Conservation (phyloP, 23 tunicate species). For the Diplosoma virens region DNA sequence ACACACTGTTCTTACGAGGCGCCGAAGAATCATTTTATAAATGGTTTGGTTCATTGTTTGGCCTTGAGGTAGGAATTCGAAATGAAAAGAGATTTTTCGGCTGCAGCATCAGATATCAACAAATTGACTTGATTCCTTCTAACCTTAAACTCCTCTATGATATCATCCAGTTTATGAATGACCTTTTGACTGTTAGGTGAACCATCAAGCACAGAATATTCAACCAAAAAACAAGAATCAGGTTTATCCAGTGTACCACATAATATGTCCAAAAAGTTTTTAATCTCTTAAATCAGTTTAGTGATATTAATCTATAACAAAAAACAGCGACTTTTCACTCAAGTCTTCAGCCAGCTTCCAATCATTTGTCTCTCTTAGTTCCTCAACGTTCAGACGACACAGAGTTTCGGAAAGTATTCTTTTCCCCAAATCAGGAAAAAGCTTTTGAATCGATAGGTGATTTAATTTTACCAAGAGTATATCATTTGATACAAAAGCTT, state of each 20-base stretch:
- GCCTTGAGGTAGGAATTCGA: too few relatives aligned
- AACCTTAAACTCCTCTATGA: not conserved
- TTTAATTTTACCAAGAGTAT: not conserved
- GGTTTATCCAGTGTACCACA: constrained; percentile 1
- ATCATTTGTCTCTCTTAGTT: not conserved
- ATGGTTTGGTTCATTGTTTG: too few relatives aligned
- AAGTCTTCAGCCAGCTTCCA: not conserved
- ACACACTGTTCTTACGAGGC: too few relatives aligned
- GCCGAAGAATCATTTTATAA: too few relatives aligned
- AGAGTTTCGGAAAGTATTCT: not conserved
- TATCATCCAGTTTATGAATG: not conserved
- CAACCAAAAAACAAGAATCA: constrained; percentile 8
- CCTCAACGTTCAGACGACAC: not conserved
- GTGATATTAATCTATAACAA: too few relatives aligned
- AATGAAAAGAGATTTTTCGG: too few relatives aligned
- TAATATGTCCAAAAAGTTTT: not conserved
- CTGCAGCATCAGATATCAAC: too few relatives aligned
- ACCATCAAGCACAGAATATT: not conserved
- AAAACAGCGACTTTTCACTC: too few relatives aligned
- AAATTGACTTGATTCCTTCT: not conserved
- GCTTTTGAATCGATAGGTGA: not conserved
- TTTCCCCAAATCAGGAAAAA: not conserved
- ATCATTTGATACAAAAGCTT: constrained; percentile 3
- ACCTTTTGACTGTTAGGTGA: not conserved
- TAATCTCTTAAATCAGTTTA: not conserved